Evolutionary conservation across 2,113 vertebrate genomes (phyloP), one percentile per base, ranked within the genome.

Genomic region (Upupa epops): DNA sequence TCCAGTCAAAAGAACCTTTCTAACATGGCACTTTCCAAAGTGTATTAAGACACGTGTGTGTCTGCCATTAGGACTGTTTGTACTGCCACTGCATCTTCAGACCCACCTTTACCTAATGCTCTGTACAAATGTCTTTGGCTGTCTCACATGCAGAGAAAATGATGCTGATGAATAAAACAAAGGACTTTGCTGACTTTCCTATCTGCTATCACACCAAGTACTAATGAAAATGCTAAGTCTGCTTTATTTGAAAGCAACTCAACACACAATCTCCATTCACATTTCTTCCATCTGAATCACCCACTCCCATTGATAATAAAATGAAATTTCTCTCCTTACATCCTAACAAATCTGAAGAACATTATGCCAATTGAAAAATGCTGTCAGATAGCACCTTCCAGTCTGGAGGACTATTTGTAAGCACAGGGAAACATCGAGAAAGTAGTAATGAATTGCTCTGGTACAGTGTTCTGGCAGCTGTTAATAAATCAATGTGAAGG

Each of bases 401-500:
- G 90, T 97, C 88, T 94, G 89, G 94, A 98, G 96, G 91, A 96
- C 97, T 97, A 97, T 97, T 97, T 97, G 96, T 97, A 97, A 96
- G 95, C 94, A 92, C 69, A 96, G 86, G 92, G 97, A 98, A 97
- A 94, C 96, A 97, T 96, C 46, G 81, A 96, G 96, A 98, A 98
- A 96, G 96, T 92, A 86, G 95, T 97, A 97, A 98, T 97, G 94
- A 97, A 98, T 98, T 97, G 97, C 97, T 96, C 64, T 92, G 90
- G 95, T 97, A 96, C 86, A 80, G 90, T 94, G 92, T 96, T 97
- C 96, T 98, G 97, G 98, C 97, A 98, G 97, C 96, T 42, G 31
- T 97, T 98, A 98, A 98, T 98, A 98, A 98, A 98, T 98, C 97
- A 98, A 97, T 97, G 97, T 97, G 97, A 97, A 98, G 96, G 97